Percentiles rank a stretch among this genome's conserved stretches.
phyloP scores from a whole-genome alignment of 2,113 vertebrate species.

The Brachirus orientalis region DNA sequence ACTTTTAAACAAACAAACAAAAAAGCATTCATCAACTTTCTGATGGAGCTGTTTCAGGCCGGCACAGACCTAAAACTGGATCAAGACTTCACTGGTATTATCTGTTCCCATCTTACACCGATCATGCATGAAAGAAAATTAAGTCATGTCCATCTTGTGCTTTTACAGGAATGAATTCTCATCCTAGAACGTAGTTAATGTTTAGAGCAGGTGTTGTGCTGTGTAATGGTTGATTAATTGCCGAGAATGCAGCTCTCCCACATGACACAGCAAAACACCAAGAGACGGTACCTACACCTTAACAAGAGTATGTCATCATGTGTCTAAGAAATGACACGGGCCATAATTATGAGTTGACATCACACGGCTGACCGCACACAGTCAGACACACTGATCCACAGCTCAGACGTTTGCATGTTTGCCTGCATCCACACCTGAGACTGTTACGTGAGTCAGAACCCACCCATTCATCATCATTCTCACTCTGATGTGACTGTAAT shows the following conservation, averaged over 20 bases:
- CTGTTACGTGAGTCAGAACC: conserved; percentile 20
- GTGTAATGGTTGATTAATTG: conserved; percentile 15
- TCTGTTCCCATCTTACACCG: not conserved
- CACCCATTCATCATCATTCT: not conserved
- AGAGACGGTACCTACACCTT: conserved; percentile 22
- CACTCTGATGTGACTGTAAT: not conserved
- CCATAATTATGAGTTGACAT: conserved; percentile 48
- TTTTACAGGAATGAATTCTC: not conserved
- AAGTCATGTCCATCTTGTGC: not conserved
- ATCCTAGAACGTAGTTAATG: conserved; percentile 2
- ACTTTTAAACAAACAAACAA: too few relatives aligned
- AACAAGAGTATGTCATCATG: not conserved
- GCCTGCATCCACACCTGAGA: conserved; percentile 5
- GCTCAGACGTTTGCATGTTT: conserved; percentile 38
- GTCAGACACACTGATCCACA: conserved; percentile 56
- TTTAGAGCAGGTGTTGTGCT: conserved; percentile 5
- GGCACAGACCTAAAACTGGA: conserved; percentile 49
- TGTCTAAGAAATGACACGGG: not conserved
- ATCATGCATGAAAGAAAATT: not conserved
- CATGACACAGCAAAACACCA: not conserved
- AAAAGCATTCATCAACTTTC: too few relatives aligned
- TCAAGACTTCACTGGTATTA: conserved; percentile 61
- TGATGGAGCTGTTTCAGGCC: conserved; percentile 39
- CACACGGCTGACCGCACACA: conserved; percentile 1
- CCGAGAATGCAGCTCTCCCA: conserved; percentile 12